Percentiles rank a stretch among this genome's conserved stretches.
phyloP scores from a whole-genome alignment of 2,797 vertebrate species.

The Anabacerthia variegaticeps region DNA sequence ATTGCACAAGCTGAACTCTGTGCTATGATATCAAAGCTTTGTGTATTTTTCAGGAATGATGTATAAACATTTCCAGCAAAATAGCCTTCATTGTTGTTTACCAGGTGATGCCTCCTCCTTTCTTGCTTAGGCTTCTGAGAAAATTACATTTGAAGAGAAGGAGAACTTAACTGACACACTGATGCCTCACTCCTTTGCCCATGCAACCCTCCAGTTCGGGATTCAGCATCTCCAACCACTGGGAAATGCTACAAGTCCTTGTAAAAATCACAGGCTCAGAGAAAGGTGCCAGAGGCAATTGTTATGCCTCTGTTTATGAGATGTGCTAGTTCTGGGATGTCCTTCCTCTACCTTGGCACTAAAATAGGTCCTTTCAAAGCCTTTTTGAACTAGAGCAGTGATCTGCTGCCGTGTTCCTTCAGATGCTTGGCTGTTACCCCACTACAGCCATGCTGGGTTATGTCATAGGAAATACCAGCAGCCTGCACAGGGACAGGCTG shows the following conservation, averaged over 20 bases:
- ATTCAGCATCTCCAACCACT: not conserved
- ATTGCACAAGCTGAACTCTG: slow-evolving; percentile 55
- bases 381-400: not conserved
- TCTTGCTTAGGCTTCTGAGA: not conserved
- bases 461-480: not conserved
- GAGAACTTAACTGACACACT: not conserved
- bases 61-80: slow-evolving; percentile 44
- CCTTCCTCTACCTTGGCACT: slow-evolving; percentile 47
- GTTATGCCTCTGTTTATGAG: not conserved
- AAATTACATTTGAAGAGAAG: not conserved
- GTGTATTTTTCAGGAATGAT: not conserved
- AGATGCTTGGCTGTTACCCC: not conserved
- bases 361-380: slow-evolving; percentile 44
- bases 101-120: not conserved
- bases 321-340: not conserved
- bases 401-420: not conserved
- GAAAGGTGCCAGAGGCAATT: not conserved
- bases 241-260: not conserved
- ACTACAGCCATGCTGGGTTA: not conserved
- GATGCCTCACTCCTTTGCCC: not conserved
- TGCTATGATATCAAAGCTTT: not conserved
- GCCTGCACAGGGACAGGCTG: not conserved
- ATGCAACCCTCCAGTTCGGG: not conserved
- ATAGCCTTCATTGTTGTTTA: not conserved
- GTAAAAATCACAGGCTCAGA: not conserved